These are phyloP conservation scores for Poecilia gillii DNA, from an alignment of 2,797 vertebrate species.

Conservation along the genomic window DNA sequence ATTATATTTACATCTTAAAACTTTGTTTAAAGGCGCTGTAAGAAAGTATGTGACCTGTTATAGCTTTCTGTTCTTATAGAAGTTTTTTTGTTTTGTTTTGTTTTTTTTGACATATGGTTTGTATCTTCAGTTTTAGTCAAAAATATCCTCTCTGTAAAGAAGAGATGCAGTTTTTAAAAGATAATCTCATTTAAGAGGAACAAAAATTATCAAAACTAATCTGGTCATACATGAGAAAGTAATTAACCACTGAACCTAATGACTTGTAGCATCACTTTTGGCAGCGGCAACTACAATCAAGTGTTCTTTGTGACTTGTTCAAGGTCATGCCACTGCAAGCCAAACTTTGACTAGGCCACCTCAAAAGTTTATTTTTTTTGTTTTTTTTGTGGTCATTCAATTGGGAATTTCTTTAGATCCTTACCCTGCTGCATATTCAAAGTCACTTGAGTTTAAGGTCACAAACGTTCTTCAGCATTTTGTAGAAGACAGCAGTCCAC, in stretches of 20 bases:
- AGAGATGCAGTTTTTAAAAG: not conserved
- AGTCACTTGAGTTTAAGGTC: not conserved
- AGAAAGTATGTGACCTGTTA: not conserved
- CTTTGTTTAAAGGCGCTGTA: not conserved
- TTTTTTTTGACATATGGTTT: not conserved
- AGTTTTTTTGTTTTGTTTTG: too few relatives aligned
- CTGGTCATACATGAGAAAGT: not conserved
- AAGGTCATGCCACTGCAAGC: not conserved
- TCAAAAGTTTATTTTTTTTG: not conserved
- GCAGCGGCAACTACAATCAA: not conserved
- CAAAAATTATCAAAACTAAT: not conserved
- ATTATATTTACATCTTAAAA: conserved; percentile 19
- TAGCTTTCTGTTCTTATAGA: not conserved
- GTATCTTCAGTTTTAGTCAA: not conserved
- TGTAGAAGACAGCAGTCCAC: not conserved
- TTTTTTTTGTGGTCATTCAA: not conserved
- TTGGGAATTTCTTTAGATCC: not conserved
- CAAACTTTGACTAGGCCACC: not conserved
- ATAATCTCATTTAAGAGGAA: not conserved
- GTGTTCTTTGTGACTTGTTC: not conserved
- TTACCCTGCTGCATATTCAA: not conserved
- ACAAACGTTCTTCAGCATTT: not conserved
- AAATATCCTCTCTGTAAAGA: not conserved
- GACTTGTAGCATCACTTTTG: not conserved
- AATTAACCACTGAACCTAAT: not conserved